Conservation (phyloP, 1,140 invertebrate species). For the Paraescarpia echinospica region DNA sequence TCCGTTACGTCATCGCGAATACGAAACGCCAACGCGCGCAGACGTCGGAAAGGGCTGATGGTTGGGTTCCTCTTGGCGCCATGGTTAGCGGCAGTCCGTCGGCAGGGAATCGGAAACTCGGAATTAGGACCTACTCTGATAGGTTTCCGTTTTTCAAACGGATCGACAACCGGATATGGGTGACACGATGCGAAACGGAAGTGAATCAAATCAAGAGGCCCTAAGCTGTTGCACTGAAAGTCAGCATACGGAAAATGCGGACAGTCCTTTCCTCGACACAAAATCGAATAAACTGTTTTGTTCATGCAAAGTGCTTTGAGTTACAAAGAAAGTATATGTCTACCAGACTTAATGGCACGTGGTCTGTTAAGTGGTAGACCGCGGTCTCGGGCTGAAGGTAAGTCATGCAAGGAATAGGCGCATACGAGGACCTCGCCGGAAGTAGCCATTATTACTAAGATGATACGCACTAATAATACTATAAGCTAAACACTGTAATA, state of each 20-base stretch:
- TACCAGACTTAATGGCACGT: background rate
- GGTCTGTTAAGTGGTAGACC: too few species aligned
- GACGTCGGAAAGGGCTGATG: background rate
- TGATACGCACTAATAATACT: too few species aligned
- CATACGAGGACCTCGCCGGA: too few species aligned
- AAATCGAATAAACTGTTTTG: background rate
- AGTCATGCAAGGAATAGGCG: too few species aligned
- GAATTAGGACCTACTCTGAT: too few species aligned
- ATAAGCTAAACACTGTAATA: too few species aligned
- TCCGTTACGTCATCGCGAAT: background rate
- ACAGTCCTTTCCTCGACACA: background rate
- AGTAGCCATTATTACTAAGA: too few species aligned
- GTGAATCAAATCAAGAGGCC: background rate
- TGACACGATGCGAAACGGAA: background rate
- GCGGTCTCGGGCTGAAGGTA: too few species aligned
- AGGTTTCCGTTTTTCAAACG: background rate
- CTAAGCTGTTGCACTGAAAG: background rate
- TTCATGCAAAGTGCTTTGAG: background rate
- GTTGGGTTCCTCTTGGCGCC: background rate
- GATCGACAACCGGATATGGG: background rate
- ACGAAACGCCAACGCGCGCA: background rate
- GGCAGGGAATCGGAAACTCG: background rate
- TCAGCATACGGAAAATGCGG: background rate
- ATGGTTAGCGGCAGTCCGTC: background rate
- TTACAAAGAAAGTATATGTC: background rate